A percentile compares a stretch with the other conserved stretches of the same genome.
phyloP scores from a whole-genome alignment of 92 coral and sea anemone genomes.

The Zoanthus sansibaricus region DNA sequence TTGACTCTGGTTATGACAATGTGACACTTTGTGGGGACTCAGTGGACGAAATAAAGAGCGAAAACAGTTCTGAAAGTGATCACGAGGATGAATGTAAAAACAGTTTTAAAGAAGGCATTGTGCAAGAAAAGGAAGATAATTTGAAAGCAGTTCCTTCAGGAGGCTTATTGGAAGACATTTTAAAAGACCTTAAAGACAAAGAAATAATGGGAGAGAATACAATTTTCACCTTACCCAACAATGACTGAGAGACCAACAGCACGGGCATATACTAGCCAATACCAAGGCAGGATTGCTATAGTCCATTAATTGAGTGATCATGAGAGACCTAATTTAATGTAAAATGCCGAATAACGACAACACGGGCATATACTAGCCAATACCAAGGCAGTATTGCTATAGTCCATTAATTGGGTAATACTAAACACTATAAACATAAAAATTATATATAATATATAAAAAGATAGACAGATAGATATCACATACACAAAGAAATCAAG shows the following conservation, averaged over 20 bases:
- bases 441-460: too few species aligned
- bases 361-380: too few species aligned
- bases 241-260: neutral
- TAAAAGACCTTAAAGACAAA: neutral
- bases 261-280: too few species aligned
- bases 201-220: neutral
- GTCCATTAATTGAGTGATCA: neutral
- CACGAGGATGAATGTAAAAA: neutral
- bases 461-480: too few species aligned
- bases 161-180: constrained; percentile 28
- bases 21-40: constrained; percentile 23
- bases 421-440: too few species aligned
- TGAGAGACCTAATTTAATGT: too few species aligned
- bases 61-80: neutral
- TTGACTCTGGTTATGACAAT: constrained; percentile 31
- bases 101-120: neutral
- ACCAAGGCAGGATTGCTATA: too few species aligned
- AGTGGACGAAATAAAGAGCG: neutral
- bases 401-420: neutral
- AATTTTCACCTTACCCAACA: neutral
- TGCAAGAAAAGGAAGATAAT: neutral
- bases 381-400: too few species aligned
- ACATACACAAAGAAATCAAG: too few species aligned
- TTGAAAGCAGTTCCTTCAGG: neutral
- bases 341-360: too few species aligned